Percentiles rank a stretch among this genome's conserved stretches.
These are phyloP conservation scores for Lutraria rhynchaena DNA, from an alignment of 1,140 invertebrate genomes.

Conservation along the genomic window DNA sequence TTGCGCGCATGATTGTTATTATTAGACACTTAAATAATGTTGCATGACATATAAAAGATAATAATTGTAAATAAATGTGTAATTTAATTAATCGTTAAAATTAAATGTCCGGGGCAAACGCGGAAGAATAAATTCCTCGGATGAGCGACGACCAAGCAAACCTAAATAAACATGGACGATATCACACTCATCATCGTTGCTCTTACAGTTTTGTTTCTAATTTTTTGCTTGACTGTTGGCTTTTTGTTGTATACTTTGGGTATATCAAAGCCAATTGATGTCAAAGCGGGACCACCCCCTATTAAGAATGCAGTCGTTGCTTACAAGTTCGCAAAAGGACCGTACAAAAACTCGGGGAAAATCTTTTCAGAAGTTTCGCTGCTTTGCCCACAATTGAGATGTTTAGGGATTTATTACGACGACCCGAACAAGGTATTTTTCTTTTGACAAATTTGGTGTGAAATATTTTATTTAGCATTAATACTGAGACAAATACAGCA, in stretches of 20 bases:
- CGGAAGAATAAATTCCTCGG: too few species aligned
- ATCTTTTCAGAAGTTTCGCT: slow-evolving; percentile 80
- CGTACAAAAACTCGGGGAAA: slow-evolving; percentile 81
- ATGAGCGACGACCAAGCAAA: slow-evolving; percentile 3
- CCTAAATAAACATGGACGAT: slow-evolving; percentile 37
- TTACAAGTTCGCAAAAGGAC: slow-evolving; percentile 82
- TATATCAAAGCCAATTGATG: slow-evolving; percentile 56
- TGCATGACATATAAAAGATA: too few species aligned
- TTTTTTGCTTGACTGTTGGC: slow-evolving; percentile 34
- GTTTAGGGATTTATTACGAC: slow-evolving; percentile 83
- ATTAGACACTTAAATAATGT: too few species aligned
- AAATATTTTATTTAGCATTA: neutral
- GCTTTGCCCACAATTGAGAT: slow-evolving; percentile 78
- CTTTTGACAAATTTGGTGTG: neutral
- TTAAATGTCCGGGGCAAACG: too few species aligned
- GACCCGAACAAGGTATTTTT: slow-evolving; percentile 80
- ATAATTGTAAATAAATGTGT: too few species aligned
- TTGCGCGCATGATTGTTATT: too few species aligned
- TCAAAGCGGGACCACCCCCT: slow-evolving; percentile 78
- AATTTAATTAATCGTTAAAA: too few species aligned
- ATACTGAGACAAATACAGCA: neutral
- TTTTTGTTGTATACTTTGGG: slow-evolving; percentile 31
- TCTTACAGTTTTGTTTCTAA: slow-evolving; percentile 38
- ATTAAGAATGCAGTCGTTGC: slow-evolving; percentile 77
- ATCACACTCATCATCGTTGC: slow-evolving; percentile 21